Conservation (phyloP, 2,797 vertebrate genomes). For the Acridotheres tristis region DNA sequence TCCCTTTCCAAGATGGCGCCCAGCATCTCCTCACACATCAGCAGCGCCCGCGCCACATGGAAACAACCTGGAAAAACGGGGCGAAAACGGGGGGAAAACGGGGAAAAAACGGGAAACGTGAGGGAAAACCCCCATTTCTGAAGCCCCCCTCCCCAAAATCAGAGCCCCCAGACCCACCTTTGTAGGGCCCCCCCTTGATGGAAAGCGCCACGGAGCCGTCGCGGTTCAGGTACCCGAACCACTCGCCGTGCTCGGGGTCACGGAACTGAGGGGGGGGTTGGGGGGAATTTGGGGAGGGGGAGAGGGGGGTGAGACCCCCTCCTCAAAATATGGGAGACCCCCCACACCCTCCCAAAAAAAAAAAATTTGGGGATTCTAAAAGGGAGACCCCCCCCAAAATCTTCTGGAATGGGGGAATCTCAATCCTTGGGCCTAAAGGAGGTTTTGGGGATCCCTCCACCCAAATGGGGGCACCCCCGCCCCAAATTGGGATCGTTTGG, state of each 20-base stretch:
- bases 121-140: accelerated
- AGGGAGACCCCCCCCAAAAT: too few relatives aligned
- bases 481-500: too few relatives aligned
- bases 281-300: background rate
- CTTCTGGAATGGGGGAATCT: too few relatives aligned
- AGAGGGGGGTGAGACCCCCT: too few relatives aligned
- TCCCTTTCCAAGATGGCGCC: background rate
- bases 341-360: too few relatives aligned
- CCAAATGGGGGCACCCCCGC: too few relatives aligned
- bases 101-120: background rate
- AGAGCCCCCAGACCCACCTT: background rate
- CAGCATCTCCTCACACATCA: background rate
- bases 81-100: accelerated
- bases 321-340: too few relatives aligned
- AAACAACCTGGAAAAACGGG: background rate
- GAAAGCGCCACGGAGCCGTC: background rate
- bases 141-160: too few relatives aligned
- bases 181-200: background rate
- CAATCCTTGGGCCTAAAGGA: too few relatives aligned
- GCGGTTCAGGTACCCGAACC: background rate
- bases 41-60: background rate
- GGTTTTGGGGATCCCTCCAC: too few relatives aligned
- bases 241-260: background rate
- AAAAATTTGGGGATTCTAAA: too few relatives aligned
- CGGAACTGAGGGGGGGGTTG: background rate